Evolutionary conservation across 2,888 invertebrate species (phyloP), one percentile per base, ranked within the genome.

Genomic region (Sphaerophoria rueppellii): DNA sequence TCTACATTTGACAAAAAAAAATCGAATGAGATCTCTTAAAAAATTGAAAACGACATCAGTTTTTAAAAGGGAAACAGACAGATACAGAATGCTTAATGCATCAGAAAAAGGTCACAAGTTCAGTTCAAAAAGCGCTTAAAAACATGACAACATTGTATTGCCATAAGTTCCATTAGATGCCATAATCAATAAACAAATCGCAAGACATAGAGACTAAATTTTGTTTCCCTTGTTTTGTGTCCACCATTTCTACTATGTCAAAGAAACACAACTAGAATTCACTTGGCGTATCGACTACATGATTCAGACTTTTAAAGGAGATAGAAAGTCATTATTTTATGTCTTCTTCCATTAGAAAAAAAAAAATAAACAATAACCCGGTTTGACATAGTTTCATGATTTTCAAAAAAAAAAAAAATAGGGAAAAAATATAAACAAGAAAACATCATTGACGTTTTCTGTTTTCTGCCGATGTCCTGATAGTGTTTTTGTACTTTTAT

Each of bases 401-500:
- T 16, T 61, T 35, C 14, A 16, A 52, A 67, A 52, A 70, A 54
- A 37, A 61, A 72, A 60, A 37, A 37, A 37, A 54, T 57, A 16
- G 43, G 40, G 9, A 12, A 12, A 16, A 37, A 48, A 60, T 0
- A 58, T 32, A 40, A 40, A 52, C 52, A 40, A 54, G 54, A 67
- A 67, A 67, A 67, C 67, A 69, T 24, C 24, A 24, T 73, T 73
- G 48, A 80, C 57, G 63, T 50, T 67, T 52, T 43, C 43, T 65
- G 63, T 50, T 67, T 52, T 43, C 43, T 63, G 70, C 34, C 63
- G 71, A 76, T 76, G 71, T 82, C 77, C 81, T 76, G 69, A 82
- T 70, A 65, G 65, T 61, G 37, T 52, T 48, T 58, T 72, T 24
- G 40, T 40, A 9, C 9, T 40, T 40, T 40, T 40, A 2, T 43